phyloP scores from a whole-genome alignment of 2,888 invertebrate species.

The Trisateles emortualis region DNA sequence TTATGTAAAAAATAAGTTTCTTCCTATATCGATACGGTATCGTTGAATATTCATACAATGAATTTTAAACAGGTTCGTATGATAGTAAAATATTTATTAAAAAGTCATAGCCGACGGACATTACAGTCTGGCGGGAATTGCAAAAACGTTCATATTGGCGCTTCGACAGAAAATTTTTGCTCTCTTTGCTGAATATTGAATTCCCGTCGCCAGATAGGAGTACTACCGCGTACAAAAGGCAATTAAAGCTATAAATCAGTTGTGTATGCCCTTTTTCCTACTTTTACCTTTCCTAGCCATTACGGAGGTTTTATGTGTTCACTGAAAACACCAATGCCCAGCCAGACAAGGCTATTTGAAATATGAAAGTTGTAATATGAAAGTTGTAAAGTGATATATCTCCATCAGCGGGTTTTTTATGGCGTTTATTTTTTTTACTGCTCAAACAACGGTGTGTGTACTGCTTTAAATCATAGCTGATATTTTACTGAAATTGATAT shows the following conservation, averaged over 20 bases:
- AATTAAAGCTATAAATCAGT: conserved; percentile 83
- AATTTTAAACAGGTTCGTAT: neutral
- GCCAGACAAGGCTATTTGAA: conserved; percentile 76
- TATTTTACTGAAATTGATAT: conserved; percentile 67
- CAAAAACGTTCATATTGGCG: conserved; percentile 52
- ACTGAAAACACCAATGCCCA: conserved; percentile 60
- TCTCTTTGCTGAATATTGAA: conserved; percentile 81
- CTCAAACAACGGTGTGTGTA: conserved; percentile 67
- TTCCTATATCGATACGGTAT: no score
- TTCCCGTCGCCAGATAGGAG: conserved; percentile 62
- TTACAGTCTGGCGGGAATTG: conserved; percentile 19
- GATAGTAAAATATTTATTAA: conserved; percentile 15
- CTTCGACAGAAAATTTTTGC: conserved; percentile 58
- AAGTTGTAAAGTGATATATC: conserved; percentile 81
- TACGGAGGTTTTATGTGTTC: conserved; percentile 69
- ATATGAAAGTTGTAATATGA: conserved; percentile 80
- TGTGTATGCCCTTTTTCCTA: conserved; percentile 62
- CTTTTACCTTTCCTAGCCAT: conserved; percentile 65
- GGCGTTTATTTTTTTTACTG: conserved; percentile 71
- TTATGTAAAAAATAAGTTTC: neutral
- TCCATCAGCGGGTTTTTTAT: conserved; percentile 73
- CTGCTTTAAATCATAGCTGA: conserved; percentile 72
- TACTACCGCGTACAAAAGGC: conserved; percentile 70
- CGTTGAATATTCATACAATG: neutral
- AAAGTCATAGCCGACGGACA: conserved; percentile 18